Conservation (phyloP, 2,888 invertebrate species). For the Bombylius major region DNA sequence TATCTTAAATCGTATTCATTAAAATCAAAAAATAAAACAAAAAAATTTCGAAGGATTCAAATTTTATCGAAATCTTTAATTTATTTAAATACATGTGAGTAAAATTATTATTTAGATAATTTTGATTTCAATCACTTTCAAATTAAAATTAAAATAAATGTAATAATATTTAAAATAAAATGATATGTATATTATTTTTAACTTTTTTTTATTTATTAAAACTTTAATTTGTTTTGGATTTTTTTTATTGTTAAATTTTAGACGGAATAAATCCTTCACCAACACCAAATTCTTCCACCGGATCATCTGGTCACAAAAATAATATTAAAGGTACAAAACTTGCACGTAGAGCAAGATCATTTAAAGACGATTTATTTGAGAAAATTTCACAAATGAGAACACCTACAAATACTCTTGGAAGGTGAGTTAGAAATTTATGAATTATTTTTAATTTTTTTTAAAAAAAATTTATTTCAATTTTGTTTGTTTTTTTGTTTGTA, state of each 20-base stretch:
- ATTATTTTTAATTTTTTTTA: not conserved
- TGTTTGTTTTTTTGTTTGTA: not conserved
- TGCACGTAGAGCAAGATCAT: conserved; percentile 76
- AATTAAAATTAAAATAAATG: no score
- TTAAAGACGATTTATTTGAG: conserved; percentile 86
- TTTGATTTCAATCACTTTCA: no score
- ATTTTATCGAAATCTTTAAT: no score
- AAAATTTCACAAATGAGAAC: conserved; percentile 84
- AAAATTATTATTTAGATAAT: no score
- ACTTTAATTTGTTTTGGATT: no score
- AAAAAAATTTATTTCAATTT: not conserved
- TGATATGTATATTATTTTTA: no score
- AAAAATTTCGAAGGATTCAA: no score
- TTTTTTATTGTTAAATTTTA: not conserved
- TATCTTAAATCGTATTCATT: no score
- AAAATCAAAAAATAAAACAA: no score
- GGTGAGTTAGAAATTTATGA: conserved; percentile 16
- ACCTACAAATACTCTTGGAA: conserved; percentile 44
- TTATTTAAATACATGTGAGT: no score
- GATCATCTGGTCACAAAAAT: conserved; percentile 52
- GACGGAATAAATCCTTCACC: conserved; percentile 29
- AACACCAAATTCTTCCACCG: conserved; percentile 27
- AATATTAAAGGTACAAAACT: conserved; percentile 71
- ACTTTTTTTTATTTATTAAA: no score
- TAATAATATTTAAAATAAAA: no score